Conservation (phyloP, 2,113 vertebrate genomes). For the Nerophis ophidion region DNA sequence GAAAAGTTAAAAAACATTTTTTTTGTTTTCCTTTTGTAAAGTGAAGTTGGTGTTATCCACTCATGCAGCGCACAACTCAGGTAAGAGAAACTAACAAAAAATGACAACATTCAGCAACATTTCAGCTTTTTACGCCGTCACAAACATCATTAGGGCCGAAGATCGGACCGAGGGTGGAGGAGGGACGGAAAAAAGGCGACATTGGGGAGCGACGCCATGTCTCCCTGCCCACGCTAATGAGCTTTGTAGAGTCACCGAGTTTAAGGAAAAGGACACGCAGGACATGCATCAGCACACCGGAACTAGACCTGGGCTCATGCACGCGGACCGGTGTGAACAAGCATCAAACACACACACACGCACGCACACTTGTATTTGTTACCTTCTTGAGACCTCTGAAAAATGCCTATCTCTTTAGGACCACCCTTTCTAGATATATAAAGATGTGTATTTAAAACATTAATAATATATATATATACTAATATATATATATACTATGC, state of each 20-base stretch:
- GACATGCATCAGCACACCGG: conserved; percentile 80
- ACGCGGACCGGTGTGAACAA: conserved; percentile 67
- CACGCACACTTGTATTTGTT: too few relatives aligned
- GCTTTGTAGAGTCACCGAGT: conserved; percentile 38
- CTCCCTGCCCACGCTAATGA: conserved; percentile 58
- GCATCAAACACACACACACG: conserved; percentile 36
- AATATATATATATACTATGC: too few relatives aligned
- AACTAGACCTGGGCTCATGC: conserved; percentile 70
- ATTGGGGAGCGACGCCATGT: conserved; percentile 66
- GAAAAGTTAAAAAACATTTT: conserved; percentile 75
- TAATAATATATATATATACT: too few relatives aligned
- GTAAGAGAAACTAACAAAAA: conserved; percentile 64
- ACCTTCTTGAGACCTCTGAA: too few relatives aligned
- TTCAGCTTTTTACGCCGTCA: conserved; percentile 9
- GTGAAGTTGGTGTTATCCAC: conserved; percentile 71
- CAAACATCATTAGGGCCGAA: conserved; percentile 41
- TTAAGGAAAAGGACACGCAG: conserved; percentile 38
- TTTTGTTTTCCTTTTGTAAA: conserved; percentile 66
- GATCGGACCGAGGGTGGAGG: conserved; percentile 36
- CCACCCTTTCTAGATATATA: too few relatives aligned
- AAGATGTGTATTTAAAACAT: too few relatives aligned
- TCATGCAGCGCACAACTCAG: conserved; percentile 83
- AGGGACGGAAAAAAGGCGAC: conserved; percentile 58
- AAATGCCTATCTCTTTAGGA: too few relatives aligned
- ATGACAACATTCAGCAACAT: conserved; percentile 34